Conservation (phyloP, 2,888 invertebrate genomes). For the Agapostemon virescens region DNA sequence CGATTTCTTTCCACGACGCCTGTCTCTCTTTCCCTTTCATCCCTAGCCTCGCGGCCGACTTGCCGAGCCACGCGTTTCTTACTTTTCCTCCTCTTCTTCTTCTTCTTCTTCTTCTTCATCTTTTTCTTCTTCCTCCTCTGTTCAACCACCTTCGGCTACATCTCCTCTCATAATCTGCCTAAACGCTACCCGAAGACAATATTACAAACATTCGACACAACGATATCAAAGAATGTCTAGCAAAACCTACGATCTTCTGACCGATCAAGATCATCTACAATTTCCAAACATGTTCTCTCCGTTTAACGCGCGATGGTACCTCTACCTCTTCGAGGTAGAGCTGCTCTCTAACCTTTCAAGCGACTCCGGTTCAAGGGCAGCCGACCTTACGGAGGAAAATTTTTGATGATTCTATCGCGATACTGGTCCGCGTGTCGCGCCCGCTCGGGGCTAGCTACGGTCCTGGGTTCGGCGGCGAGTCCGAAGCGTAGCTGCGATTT, state of each 20-base stretch:
- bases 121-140: background rate
- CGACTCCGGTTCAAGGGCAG: background rate
- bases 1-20: conserved; percentile 43
- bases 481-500: conserved; percentile 76
- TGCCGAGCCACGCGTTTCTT: background rate
- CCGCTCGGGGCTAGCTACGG: conserved; percentile 50
- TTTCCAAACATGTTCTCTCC: background rate
- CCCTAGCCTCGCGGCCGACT: conserved; percentile 16
- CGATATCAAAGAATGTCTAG: background rate
- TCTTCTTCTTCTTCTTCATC: background rate
- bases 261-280: background rate
- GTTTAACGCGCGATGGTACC: no score
- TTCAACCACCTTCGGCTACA: background rate
- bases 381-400: background rate
- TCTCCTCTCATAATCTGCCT: background rate
- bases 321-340: background rate
- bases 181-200: conserved; percentile 38
- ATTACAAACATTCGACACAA: background rate
- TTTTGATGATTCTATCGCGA: background rate
- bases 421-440: background rate
- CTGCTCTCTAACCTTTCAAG: background rate
- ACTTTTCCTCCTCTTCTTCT: background rate
- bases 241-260: background rate
- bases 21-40: conserved; percentile 6
- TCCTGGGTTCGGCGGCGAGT: conserved; percentile 60